These are phyloP conservation scores for Dromaius novaehollandiae DNA, from an alignment of 2,113 vertebrate species.

Conservation along the genomic window DNA sequence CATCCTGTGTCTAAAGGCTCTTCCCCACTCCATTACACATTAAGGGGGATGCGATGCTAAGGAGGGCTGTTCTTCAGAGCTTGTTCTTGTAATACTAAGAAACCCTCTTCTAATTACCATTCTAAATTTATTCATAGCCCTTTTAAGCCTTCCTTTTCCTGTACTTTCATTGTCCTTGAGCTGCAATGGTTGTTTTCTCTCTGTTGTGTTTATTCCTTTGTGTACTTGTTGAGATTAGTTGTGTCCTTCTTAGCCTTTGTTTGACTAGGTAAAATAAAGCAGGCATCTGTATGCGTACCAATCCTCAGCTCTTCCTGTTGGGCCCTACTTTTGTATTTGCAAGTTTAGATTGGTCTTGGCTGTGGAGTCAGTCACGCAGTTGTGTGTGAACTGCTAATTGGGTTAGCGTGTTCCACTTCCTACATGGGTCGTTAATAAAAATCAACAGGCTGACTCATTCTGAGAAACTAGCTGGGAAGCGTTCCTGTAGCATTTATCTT, in stretches of 20 bases:
- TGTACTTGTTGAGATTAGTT: background rate
- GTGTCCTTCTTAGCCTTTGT: background rate
- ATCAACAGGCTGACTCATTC: background rate
- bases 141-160: background rate
- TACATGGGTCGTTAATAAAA: background rate
- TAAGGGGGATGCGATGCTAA: background rate
- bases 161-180: background rate
- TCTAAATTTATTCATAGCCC: background rate
- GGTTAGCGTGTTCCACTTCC: background rate
- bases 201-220: background rate
- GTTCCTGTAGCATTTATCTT: background rate
- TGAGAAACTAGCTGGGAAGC: background rate
- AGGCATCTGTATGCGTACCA: background rate
- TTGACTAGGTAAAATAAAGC: background rate
- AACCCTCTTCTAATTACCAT: background rate
- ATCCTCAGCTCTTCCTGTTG: background rate
- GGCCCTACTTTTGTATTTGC: background rate
- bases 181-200: background rate
- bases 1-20: background rate
- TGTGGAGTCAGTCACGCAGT: background rate
- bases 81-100: background rate
- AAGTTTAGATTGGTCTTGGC: background rate
- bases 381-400: background rate
- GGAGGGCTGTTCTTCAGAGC: background rate
- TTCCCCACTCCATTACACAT: background rate